Percentiles rank a stretch among this genome's conserved stretches.
Conservation (phyloP, 2,888 invertebrate genomes). For the Poecilobothrus nobilitatus region DNA sequence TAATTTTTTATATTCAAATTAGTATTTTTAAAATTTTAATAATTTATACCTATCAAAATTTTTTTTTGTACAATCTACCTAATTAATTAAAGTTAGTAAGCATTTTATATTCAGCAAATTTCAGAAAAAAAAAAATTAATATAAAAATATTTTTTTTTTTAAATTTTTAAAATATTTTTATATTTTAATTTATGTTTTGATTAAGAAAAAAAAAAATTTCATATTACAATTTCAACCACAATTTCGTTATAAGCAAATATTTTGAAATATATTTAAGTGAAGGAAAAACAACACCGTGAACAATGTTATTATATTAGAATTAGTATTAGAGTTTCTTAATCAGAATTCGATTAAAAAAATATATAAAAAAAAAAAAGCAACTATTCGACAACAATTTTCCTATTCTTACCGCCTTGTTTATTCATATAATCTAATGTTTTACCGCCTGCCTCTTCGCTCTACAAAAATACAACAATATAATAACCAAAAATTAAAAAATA, state of each 20-base stretch:
- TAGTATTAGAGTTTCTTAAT: neutral
- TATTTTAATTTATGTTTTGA: too few species aligned
- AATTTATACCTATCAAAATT: too few species aligned
- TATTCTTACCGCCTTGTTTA: conserved; percentile 89
- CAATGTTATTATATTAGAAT: neutral
- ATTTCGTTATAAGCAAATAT: too few species aligned
- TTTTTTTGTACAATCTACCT: neutral
- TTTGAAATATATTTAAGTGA: too few species aligned
- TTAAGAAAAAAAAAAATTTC: too few species aligned
- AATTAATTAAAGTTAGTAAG: neutral
- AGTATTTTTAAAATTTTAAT: too few species aligned
- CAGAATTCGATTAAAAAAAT: conserved; percentile 10
- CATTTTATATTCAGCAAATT: conserved; percentile 1
- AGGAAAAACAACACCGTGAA: conserved; percentile 2
- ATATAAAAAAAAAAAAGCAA: conserved; percentile 20
- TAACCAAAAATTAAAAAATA: conserved; percentile 21
- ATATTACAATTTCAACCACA: too few species aligned
- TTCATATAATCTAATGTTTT: conserved; percentile 82
- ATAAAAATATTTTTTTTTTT: too few species aligned
- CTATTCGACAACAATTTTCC: conserved; percentile 17
- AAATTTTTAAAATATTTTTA: too few species aligned
- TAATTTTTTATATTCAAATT: conserved; percentile 10
- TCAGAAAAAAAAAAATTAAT: neutral
- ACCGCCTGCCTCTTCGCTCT: conserved; percentile 89
- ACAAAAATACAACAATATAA: conserved; percentile 32